Conservation (phyloP, 2,888 invertebrate species). For the Acanthosepion lycidas region DNA sequence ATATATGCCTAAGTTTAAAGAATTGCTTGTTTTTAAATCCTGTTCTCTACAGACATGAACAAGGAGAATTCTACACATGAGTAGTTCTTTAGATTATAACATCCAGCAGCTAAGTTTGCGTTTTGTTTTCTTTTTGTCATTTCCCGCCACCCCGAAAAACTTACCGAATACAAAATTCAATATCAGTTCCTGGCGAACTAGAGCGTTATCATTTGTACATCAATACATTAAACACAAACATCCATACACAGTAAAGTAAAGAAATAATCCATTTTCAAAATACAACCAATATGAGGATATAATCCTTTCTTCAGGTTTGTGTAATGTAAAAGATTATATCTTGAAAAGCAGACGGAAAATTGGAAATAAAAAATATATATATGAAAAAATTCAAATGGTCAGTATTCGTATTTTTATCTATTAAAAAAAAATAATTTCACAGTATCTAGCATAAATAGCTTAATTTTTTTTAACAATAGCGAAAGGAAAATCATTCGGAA, state of each 20-base stretch:
- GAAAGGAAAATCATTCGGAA: background rate
- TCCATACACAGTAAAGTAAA: background rate
- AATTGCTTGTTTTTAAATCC: too few species aligned
- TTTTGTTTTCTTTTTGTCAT: too few species aligned
- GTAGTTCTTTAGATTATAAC: too few species aligned
- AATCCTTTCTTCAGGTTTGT: background rate
- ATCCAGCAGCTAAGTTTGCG: too few species aligned
- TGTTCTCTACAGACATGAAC: too few species aligned
- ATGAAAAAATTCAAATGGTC: background rate
- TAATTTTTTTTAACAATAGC: background rate
- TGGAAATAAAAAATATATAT: background rate
- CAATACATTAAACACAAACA: background rate
- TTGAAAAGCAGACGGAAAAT: background rate
- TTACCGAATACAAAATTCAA: background rate
- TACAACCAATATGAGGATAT: background rate
- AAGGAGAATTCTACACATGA: too few species aligned
- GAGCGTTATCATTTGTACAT: constrained; percentile 5
- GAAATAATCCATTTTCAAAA: background rate
- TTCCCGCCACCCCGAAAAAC: background rate
- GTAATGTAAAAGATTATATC: background rate
- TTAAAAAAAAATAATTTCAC: background rate
- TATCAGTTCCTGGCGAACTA: background rate
- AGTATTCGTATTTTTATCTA: background rate
- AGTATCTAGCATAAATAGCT: background rate
- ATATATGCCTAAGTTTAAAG: too few species aligned